Conservation (phyloP, 1,140 invertebrate genomes). For the Sipha flava region DNA sequence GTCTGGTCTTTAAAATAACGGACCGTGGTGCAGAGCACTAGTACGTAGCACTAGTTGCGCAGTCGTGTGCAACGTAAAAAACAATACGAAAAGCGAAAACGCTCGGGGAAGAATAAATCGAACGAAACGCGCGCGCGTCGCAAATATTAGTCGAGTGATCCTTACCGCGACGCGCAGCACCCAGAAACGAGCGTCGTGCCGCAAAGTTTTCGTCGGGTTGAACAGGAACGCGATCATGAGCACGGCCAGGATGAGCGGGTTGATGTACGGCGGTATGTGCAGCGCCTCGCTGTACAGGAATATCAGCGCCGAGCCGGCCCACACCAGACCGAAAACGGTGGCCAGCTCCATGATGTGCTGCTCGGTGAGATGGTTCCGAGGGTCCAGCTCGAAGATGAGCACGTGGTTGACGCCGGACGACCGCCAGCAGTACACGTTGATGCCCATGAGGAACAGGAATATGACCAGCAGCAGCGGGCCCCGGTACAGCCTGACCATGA, state of each 20-base stretch:
- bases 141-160: constrained; percentile 39
- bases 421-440: constrained; percentile 98
- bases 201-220: constrained; percentile 87
- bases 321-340: constrained; percentile 88
- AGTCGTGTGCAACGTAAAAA: too few relatives aligned
- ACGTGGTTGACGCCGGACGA: constrained; percentile 98
- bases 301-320: constrained; percentile 75
- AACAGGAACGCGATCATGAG: constrained; percentile 84
- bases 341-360: constrained; percentile 96
- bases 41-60: too few relatives aligned
- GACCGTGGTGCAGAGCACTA: too few relatives aligned
- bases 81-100: too few relatives aligned
- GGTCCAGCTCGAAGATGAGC: constrained; percentile 96
- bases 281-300: constrained; percentile 76
- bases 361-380: constrained; percentile 89
- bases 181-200: constrained; percentile 84
- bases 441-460: constrained; percentile 90
- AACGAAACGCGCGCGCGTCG: too few relatives aligned
- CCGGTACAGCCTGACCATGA: constrained; percentile 78
- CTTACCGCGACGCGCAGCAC: constrained; percentile 65
- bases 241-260: constrained; percentile 75
- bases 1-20: too few relatives aligned
- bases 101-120: too few relatives aligned
- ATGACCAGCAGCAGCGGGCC: constrained; percentile 87
- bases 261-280: constrained; percentile 83